Percentiles rank a stretch among this genome's conserved stretches.
Evolutionary conservation across 2,797 vertebrate species (phyloP).

Genomic region (Sciurus vulgaris): DNA sequence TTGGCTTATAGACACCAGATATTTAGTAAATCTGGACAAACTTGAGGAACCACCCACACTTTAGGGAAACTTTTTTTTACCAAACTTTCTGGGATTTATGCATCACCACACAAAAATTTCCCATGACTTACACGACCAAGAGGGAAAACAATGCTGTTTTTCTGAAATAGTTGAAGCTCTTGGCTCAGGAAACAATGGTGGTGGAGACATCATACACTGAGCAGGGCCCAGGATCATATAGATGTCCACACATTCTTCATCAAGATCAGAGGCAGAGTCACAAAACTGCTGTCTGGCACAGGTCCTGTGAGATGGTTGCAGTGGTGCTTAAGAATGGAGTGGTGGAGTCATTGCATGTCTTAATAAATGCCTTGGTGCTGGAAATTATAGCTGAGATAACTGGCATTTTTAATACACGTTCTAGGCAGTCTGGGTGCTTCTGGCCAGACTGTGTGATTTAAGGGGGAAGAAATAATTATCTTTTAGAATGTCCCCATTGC

Average conservation of each 20-base stretch:
- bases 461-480: background rate
- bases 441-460: background rate
- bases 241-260: background rate
- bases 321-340: background rate
- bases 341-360: background rate
- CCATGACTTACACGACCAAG: conserved; percentile 53
- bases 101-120: conserved; percentile 78
- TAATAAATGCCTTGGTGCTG: background rate
- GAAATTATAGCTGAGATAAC: background rate
- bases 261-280: background rate
- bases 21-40: conserved; percentile 55
- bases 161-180: conserved; percentile 58
- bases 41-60: conserved; percentile 67
- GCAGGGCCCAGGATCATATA: background rate
- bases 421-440: background rate
- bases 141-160: conserved; percentile 71
- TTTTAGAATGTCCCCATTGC: background rate
- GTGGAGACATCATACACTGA: background rate
- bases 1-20: background rate
- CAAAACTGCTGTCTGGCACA: background rate
- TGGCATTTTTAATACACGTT: background rate
- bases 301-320: background rate
- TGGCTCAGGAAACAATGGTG: background rate
- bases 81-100: conserved; percentile 78
- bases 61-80: conserved; percentile 51